These are phyloP conservation scores for Vidua chalybeata DNA, from an alignment of 2,113 vertebrate genomes.

Conservation along the genomic window DNA sequence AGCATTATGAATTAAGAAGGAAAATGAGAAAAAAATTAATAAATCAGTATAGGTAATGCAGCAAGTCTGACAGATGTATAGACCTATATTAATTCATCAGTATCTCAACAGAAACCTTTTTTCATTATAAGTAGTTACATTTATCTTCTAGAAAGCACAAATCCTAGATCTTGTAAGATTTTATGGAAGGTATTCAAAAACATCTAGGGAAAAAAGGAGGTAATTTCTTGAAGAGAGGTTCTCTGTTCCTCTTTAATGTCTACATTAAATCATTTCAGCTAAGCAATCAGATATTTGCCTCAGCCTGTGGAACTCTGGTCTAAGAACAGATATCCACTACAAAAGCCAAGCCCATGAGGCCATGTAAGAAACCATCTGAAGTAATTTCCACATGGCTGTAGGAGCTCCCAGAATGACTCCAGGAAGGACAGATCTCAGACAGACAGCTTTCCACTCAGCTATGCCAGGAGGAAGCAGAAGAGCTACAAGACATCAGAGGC, in stretches of 20 bases:
- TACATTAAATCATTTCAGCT: not conserved
- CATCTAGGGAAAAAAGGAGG: not conserved
- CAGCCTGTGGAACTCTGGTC: not conserved
- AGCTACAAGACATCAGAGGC: not conserved
- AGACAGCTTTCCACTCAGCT: not conserved
- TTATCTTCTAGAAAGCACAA: not conserved
- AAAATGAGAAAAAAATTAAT: not conserved
- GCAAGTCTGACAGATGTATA: not conserved
- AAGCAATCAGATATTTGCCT: not conserved
- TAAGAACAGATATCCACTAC: not conserved
- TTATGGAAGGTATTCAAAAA: not conserved
- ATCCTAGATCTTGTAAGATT: not conserved
- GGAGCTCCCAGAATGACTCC: not conserved
- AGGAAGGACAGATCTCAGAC: not conserved
- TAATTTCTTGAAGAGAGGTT: not conserved
- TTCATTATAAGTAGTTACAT: not conserved
- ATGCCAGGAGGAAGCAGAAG: not conserved
- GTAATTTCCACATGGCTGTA: fast-evolving
- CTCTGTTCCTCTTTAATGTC: not conserved
- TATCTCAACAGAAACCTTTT: not conserved
- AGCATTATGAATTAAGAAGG: not conserved
- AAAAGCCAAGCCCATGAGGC: not conserved
- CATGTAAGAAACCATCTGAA: not conserved
- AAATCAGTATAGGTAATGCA: not conserved
- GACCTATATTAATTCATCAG: not conserved